Evolutionary conservation across 2,113 vertebrate genomes (phyloP), one percentile per base, ranked within the genome.

Genomic region (Neodon shergylaensis): DNA sequence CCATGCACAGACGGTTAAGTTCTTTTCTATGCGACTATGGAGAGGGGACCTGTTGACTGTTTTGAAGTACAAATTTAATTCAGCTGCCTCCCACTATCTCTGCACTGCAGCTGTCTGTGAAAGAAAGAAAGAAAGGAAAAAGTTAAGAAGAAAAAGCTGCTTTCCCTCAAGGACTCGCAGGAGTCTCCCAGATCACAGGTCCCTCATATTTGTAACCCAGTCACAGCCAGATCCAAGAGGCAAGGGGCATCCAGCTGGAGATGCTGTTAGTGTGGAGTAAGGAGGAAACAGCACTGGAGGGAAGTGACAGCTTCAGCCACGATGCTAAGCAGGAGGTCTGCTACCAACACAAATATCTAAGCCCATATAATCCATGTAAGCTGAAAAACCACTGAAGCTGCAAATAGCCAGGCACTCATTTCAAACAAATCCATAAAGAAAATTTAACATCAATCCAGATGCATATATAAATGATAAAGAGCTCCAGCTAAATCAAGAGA

Each of bases 351-450:
- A 86, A 91, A 82, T 28, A 44, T 36, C 77, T 44, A 91, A 86
- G 88, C 68, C 44, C n/a, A 88, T 89, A 94, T 89, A 94, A 96
- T 65, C 78, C 66, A 68, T 13, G 66, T 58, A 93, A 92, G 65
- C 63, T 0, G 1, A 77, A 91, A 91, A 96, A 49, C 68, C 66
- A 73, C 44, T 68, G 77, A 90, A 73, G 77, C 77, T 86, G 17
- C 39, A 92, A 94, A 84, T 82, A 89, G 76, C 0, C 22, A 88
- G 39, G 54, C 39, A 89, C 72, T 95, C 72, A 85, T 95, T 96
- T 92, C 96, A 92, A 91, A 91, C 58, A 96, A 92, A 94, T 91
- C 73, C 77, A 95, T 94, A 85, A 73, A 95, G 65, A 96, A 93
- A 95, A 95, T 63, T 81, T 93, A 97, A 74, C 61, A 91, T 88